Evolutionary conservation across 23 tunicate genomes (phyloP), one percentile per base, ranked within the genome.

Genomic region (Styela clava): DNA sequence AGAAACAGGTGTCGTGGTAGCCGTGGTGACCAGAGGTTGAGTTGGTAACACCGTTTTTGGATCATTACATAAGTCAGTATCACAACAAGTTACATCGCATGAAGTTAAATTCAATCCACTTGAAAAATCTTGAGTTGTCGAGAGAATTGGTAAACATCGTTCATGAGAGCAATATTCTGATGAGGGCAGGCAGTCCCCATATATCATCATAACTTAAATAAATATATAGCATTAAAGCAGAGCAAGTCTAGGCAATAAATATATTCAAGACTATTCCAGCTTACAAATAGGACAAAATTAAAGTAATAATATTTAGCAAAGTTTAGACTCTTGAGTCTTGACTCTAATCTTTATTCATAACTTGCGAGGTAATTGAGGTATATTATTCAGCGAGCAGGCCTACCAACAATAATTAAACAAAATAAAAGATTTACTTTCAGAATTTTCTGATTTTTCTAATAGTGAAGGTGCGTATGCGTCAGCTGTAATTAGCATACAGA

Each of bases 131-230:
- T 44, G 9, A 44, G 9, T 44, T 44, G 7, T 7, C 9, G 56
- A 44, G 12, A 44, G 56, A 12, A 44, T 44, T 44, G 56, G 56
- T 5, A 44, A 5, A 12, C 56, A 44, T 44, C 56, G 7, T 44
- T 44, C 56, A 5, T 44, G 9, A 12, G 56, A 44, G 12, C 56
- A 44, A 44, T 44, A 67, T 67, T 22, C 19, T 22, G 71, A 25
- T 25, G 30, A 27, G 12, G 71, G 71, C 24, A 67, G 16, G 22
- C 71, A 67, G 71, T 67, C 71, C 31, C 71, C 71, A 22, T 67
- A 67, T 27, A 16, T 25, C 0, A 29, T 22, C 0, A 24, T 67
- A 1, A 1, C 71, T 67, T 16, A 1, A 3, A n/a, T n/a, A n/a
- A n/a, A n/a, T n/a, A n/a, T n/a, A n/a, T n/a, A n/a, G n/a, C n/a